phyloP scores from a whole-genome alignment of 2,113 vertebrate genomes.

The Scopus umbretta region DNA sequence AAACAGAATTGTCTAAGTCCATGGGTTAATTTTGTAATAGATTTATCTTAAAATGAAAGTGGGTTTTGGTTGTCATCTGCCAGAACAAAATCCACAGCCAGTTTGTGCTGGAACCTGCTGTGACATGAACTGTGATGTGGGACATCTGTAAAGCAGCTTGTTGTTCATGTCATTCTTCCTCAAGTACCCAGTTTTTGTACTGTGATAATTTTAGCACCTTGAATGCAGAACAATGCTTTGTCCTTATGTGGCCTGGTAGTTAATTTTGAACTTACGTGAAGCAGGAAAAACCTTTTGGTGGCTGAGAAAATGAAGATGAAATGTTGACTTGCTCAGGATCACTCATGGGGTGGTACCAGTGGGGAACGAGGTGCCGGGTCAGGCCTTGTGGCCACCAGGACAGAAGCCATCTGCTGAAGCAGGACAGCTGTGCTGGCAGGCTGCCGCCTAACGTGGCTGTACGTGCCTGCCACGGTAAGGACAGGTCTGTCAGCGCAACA shows the following conservation, averaged over 20 bases:
- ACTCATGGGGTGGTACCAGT: neutral
- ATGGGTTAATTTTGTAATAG: neutral
- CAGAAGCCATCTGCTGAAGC: neutral
- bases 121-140: neutral
- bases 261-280: neutral
- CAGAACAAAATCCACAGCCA: neutral
- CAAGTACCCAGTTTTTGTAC: neutral
- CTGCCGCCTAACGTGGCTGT: neutral
- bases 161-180: neutral
- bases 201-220: neutral
- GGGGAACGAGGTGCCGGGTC: neutral
- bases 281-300: neutral
- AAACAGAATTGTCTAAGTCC: neutral
- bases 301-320: neutral
- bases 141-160: neutral
- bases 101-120: neutral
- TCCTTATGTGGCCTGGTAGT: neutral
- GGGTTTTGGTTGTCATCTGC: neutral
- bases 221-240: neutral
- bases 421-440: neutral
- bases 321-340: neutral
- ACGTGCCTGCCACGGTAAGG: rapidly evolving
- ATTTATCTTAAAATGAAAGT: neutral
- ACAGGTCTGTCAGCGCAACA: neutral
- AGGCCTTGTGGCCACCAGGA: neutral